Conservation (phyloP, 1,140 invertebrate genomes). For the Drosophila takahashii region DNA sequence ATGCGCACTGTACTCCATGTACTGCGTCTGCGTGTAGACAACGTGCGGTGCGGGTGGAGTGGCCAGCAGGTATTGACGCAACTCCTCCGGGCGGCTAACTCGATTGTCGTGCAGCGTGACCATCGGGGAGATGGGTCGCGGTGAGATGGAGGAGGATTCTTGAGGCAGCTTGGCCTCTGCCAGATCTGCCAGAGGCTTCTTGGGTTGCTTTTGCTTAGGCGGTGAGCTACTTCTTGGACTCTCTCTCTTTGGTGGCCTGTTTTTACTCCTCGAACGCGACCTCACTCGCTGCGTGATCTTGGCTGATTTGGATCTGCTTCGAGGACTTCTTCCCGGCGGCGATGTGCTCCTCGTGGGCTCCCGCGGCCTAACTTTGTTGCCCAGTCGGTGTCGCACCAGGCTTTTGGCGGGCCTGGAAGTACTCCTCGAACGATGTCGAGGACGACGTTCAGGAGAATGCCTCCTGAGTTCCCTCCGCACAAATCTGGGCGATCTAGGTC, state of each 20-base stretch:
- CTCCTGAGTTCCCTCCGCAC: too few relatives aligned
- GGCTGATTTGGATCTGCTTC: slow-evolving; percentile 1
- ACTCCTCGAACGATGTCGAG: background rate
- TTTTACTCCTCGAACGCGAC: background rate
- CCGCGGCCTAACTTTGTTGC: background rate
- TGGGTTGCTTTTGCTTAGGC: background rate
- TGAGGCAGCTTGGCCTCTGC: background rate
- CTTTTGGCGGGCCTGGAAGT: background rate
- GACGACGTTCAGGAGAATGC: background rate
- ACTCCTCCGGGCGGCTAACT: background rate
- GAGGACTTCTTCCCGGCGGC: background rate
- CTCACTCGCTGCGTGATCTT: background rate
- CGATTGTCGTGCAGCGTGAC: slow-evolving; percentile 12
- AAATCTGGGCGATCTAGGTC: background rate
- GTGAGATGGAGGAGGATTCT: background rate
- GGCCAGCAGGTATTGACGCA: background rate
- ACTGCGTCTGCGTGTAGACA: background rate
- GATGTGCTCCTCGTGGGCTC: slow-evolving; percentile 1
- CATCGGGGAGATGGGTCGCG: slow-evolving; percentile 6
- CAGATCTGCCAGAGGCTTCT: background rate
- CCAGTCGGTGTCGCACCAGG: too few relatives aligned
- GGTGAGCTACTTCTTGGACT: background rate
- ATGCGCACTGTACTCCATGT: slow-evolving; percentile 4
- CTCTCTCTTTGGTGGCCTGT: background rate
- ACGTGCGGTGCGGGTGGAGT: background rate